Evolutionary conservation across 30 jellyfish, hydroid and myxozoan species (phyloP).

Genomic region (Turritopsis rubra): DNA sequence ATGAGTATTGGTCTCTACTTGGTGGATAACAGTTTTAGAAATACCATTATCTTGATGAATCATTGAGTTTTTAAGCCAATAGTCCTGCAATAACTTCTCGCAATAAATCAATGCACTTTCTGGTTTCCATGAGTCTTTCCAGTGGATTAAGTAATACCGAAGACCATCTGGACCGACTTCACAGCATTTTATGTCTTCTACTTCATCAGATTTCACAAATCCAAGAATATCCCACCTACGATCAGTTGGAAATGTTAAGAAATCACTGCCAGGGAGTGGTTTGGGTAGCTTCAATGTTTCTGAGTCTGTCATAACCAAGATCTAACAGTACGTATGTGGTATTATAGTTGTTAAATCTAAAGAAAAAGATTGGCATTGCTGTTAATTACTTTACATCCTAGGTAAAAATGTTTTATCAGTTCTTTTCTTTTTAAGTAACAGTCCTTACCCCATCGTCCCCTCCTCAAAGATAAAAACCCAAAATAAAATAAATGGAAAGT

Average conservation of each 20-base stretch:
- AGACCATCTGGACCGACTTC: conserved; percentile 14
- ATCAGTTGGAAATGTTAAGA: conserved; percentile 1
- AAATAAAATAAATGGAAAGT: too few species aligned
- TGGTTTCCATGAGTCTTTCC: conserved; percentile 37
- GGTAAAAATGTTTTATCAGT: too few species aligned
- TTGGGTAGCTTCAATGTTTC: conserved; percentile 16
- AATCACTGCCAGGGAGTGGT: conserved; percentile 19
- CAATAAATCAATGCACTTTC: conserved; percentile 35
- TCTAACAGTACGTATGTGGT: neutral
- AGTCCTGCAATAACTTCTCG: conserved; percentile 31
- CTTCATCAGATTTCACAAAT: conserved; percentile 18
- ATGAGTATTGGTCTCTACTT: neutral
- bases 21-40: neutral
- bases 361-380: neutral
- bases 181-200: conserved; percentile 3
- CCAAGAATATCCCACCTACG: conserved; percentile 17
- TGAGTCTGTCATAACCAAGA: conserved; percentile 10
- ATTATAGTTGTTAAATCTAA: neutral
- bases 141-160: conserved; percentile 28
- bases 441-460: too few species aligned
- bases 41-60: neutral
- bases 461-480: too few species aligned
- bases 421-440: too few species aligned
- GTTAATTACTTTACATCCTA: neutral
- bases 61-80: conserved; percentile 17